Percentiles rank a stretch among this genome's conserved stretches.
phyloP scores from a whole-genome alignment of 2,113 vertebrate genomes.

The Vicugna pacos region DNA sequence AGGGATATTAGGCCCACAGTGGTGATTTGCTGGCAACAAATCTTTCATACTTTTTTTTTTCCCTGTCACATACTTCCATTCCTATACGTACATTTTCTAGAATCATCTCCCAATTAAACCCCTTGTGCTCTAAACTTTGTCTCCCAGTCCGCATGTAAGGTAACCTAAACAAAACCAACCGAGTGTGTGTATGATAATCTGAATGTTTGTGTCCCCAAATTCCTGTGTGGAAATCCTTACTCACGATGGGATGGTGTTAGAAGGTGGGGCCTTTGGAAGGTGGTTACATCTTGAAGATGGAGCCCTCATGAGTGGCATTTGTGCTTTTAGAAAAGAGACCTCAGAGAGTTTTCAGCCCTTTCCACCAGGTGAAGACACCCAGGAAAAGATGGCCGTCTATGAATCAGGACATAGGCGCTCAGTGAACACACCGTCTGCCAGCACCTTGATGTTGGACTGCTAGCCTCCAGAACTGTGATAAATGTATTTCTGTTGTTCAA shows the following conservation, averaged over 20 bases:
- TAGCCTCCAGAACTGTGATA: no score
- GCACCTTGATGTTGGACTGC: neutral
- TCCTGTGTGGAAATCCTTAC: neutral
- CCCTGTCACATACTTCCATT: neutral
- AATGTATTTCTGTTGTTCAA: no score
- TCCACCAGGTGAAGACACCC: neutral
- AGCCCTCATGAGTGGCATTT: neutral
- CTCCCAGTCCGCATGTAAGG: neutral
- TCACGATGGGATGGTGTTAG: neutral
- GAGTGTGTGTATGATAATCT: rapidly evolving
- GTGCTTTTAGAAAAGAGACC: neutral
- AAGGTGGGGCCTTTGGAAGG: neutral
- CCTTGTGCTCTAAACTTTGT: neutral
- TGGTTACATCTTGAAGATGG: neutral
- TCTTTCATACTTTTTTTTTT: neutral
- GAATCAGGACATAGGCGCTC: neutral
- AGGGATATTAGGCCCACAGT: neutral
- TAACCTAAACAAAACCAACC: neutral
- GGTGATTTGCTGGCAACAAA: neutral
- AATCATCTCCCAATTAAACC: neutral
- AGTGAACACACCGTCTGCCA: neutral
- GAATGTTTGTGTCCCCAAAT: neutral
- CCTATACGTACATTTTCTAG: neutral
- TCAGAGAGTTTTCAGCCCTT: no score
- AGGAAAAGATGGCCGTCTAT: neutral